These are phyloP conservation scores for Acronicta leporina DNA, from an alignment of 2,888 invertebrate genomes.

Conservation along the genomic window DNA sequence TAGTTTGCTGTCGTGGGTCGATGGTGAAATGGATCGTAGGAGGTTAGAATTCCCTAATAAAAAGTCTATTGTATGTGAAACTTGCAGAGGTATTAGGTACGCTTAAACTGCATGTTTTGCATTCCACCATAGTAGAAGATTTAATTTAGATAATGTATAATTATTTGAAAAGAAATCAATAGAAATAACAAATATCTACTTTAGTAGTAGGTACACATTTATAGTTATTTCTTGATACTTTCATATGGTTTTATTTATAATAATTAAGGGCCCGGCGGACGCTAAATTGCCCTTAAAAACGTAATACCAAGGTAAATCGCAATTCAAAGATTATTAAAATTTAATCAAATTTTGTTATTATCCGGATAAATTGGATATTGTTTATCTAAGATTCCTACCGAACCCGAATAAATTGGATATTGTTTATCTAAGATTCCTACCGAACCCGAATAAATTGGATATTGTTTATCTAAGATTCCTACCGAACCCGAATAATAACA, in stretches of 20 bases:
- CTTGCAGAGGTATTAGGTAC: slow-evolving; percentile 76
- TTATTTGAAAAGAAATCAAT: not conserved
- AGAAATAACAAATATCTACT: not conserved
- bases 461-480: too few relatives aligned
- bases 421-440: too few relatives aligned
- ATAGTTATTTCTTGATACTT: not conserved
- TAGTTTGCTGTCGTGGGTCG: slow-evolving; percentile 70
- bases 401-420: too few relatives aligned
- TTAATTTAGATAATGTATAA: slow-evolving; percentile 1
- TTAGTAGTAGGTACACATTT: not conserved
- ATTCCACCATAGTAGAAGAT: slow-evolving; percentile 3
- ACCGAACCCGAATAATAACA: too few relatives aligned
- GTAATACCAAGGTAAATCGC: too few relatives aligned
- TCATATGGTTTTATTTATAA: not conserved
- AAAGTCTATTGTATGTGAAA: slow-evolving; percentile 70
- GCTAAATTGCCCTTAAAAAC: too few relatives aligned
- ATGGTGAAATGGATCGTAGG: slow-evolving; percentile 68
- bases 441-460: too few relatives aligned
- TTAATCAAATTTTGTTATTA: too few relatives aligned
- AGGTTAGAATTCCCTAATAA: slow-evolving; percentile 69
- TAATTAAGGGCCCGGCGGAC: too few relatives aligned
- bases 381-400: too few relatives aligned
- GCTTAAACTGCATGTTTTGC: slow-evolving; percentile 46
- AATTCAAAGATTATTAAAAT: too few relatives aligned
- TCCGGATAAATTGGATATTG: too few relatives aligned